Evolutionary conservation across 1,140 invertebrate genomes (phyloP), one percentile per base, ranked within the genome.

Genomic region (Hyphantria cunea): DNA sequence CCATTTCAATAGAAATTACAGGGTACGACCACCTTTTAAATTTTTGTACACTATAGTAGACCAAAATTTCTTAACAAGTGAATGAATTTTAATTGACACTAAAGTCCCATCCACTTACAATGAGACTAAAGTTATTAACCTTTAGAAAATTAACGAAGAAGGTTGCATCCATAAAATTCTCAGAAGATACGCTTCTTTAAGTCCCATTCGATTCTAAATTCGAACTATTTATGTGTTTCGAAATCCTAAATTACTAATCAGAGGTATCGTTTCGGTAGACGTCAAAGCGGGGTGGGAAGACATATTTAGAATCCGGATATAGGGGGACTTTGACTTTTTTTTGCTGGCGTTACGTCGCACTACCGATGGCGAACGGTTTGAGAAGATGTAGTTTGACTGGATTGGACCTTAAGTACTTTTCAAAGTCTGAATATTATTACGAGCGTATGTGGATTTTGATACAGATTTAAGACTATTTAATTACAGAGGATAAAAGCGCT

Each of bases 261-360:
- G 60, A 66, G 56, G 64, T 66, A 61, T 65, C 64, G 62, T 55
- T 64, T 56, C 47, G 59, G 68, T 64, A 48, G 61, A 77, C 66
- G 76, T 80, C 76, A 70, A 67, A 74, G 74, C 53, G 37, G 59
- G 63, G 62, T 52, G 47, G 48, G 48, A 47, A 42, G 61, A 83
- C 81, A 68, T 68, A 86, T 85, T 84, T 84, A 84, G 82, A 84
- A 68, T 72, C 76, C 76, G 84, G 81, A 86, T 83, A 83, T 83
- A 66, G 67, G 64, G 69, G 74, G 79, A 75, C 73, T 70, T 72
- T 13, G 55, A 66, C 70, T 68, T 74, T 80, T 84, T 85, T 86
- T 82, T 72, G 70, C 64, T 33, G 68, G 61, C 66, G 68, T 74
- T 70, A 70, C 68, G 60, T 68, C 63, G 67, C 61, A 37, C 59